A percentile compares a stretch with the other conserved stretches of the same genome.
phyloP scores from a whole-genome alignment of 1,140 invertebrate genomes.

The Heliconius congener region DNA sequence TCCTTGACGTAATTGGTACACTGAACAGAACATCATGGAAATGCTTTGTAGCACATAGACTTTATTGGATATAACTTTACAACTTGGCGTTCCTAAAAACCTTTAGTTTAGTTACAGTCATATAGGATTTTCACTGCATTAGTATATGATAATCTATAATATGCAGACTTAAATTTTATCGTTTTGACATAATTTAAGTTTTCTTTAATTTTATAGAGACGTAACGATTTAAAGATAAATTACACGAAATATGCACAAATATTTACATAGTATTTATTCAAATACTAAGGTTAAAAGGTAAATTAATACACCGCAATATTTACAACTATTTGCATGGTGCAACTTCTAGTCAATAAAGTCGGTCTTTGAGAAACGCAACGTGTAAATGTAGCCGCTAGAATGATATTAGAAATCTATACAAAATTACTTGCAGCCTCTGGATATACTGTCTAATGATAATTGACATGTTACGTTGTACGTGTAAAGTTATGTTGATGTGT shows the following conservation, averaged over 20 bases:
- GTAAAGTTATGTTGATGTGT: neutral
- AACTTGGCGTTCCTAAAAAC: no score
- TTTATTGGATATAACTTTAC: no score
- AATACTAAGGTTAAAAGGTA: neutral
- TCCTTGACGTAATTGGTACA: constrained; percentile 24
- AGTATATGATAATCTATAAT: no score
- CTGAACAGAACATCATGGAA: neutral
- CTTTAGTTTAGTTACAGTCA: no score
- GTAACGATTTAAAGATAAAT: no score
- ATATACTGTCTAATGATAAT: constrained; percentile 13
- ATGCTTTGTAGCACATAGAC: neutral
- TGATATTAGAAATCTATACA: constrained; percentile 27
- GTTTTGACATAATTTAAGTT: no score
- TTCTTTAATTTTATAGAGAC: no score
- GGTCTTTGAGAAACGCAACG: neutral
- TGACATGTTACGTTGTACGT: constrained; percentile 17
- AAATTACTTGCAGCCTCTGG: constrained; percentile 20
- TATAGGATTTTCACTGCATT: no score
- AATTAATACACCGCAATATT: neutral
- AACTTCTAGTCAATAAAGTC: neutral
- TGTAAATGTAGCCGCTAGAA: constrained; percentile 22
- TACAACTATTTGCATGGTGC: neutral
- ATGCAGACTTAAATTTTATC: no score
- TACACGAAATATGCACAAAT: no score
- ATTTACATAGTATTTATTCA: neutral